These are phyloP conservation scores for Palythoa grandis DNA, from an alignment of 92 coral and sea anemone species.

Conservation along the genomic window DNA sequence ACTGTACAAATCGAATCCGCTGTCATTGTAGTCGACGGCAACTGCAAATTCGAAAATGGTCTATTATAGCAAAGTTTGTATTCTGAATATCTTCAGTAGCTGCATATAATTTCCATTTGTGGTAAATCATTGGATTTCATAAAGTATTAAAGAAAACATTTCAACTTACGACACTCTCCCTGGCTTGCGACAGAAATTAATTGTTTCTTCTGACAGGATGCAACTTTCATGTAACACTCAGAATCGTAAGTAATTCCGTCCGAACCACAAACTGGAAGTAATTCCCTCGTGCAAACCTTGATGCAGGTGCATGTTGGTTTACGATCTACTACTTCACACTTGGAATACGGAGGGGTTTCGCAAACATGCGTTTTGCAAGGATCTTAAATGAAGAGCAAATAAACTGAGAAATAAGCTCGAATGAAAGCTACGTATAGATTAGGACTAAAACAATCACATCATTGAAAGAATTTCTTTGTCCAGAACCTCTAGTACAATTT, in stretches of 20 bases:
- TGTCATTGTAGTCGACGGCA: too few relatives aligned
- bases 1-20: too few relatives aligned
- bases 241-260: slow-evolving; percentile 21
- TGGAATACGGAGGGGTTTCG: slow-evolving; percentile 53
- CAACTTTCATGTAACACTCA: slow-evolving; percentile 36
- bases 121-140: too few relatives aligned
- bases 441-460: too few relatives aligned
- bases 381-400: neutral
- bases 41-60: too few relatives aligned
- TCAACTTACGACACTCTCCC: slow-evolving; percentile 29
- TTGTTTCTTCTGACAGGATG: slow-evolving; percentile 35
- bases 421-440: neutral
- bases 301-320: slow-evolving; percentile 59
- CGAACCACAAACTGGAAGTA: slow-evolving; percentile 34
- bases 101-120: too few relatives aligned
- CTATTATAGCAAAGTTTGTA: too few relatives aligned
- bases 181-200: slow-evolving; percentile 8
- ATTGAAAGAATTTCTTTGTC: too few relatives aligned
- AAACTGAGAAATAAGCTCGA: neutral
- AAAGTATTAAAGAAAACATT: neutral
- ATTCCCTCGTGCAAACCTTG: slow-evolving; percentile 32
- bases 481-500: too few relatives aligned
- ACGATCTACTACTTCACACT: slow-evolving; percentile 56
- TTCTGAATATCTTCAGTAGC: too few relatives aligned
- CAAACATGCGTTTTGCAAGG: slow-evolving; percentile 36